phyloP scores from a whole-genome alignment of 1,140 invertebrate genomes.

The Nymphalis io region DNA sequence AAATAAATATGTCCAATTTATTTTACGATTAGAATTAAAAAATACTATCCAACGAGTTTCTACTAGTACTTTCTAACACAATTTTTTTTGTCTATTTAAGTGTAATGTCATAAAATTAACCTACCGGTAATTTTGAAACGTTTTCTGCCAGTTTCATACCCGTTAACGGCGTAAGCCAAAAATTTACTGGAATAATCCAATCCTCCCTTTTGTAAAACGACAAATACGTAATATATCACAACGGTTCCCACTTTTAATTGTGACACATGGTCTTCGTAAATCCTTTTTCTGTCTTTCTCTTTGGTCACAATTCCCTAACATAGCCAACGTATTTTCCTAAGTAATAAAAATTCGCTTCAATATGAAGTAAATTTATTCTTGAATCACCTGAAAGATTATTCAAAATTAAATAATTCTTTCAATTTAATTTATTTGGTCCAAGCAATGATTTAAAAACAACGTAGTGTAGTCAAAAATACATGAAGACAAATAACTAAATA shows the following conservation, averaged over 20 bases:
- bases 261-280: not conserved
- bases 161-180: not conserved
- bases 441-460: too few relatives aligned
- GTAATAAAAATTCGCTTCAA: constrained; percentile 15
- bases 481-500: too few relatives aligned
- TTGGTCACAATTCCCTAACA: constrained; percentile 1
- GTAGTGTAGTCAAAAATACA: too few relatives aligned
- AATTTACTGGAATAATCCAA: not conserved
- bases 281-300: not conserved
- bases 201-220: not conserved
- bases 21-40: too few relatives aligned
- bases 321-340: not conserved
- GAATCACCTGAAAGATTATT: not conserved
- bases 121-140: not conserved
- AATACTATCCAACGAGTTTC: too few relatives aligned
- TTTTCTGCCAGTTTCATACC: not conserved
- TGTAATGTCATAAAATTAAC: not conserved
- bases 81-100: too few relatives aligned
- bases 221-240: not conserved
- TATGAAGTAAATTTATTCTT: constrained; percentile 11
- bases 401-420: not conserved
- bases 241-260: not conserved
- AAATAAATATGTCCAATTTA: too few relatives aligned
- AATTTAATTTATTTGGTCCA: too few relatives aligned
- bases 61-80: too few relatives aligned